Conservation (phyloP, 92 coral and sea anemone genomes). For the Parazoanthus atlanticus region DNA sequence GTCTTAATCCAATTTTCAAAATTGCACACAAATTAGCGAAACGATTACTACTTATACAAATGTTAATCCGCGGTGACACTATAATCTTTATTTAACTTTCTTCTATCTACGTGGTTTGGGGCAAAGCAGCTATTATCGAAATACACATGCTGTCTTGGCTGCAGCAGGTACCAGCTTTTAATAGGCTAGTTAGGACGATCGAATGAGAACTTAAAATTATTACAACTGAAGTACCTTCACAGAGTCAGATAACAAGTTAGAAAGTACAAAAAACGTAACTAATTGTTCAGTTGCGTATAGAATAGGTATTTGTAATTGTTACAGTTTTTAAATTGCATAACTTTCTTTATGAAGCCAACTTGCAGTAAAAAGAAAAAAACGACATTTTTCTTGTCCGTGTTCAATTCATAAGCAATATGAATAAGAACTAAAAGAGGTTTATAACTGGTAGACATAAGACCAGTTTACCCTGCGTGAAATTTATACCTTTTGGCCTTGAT, state of each 20-base stretch:
- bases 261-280: no score
- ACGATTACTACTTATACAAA: conserved; percentile 10
- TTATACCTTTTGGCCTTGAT: background rate
- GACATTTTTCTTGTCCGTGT: background rate
- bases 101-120: background rate
- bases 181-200: background rate
- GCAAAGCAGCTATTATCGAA: background rate
- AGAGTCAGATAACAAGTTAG: no score
- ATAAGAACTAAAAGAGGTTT: background rate
- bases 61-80: conserved; percentile 36
- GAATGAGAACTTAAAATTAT: background rate
- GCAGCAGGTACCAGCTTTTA: background rate
- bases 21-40: conserved; percentile 37
- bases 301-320: no score
- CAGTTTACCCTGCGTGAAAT: background rate
- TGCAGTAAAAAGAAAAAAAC: background rate
- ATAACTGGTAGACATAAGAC: background rate
- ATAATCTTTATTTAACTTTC: background rate
- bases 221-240: no score
- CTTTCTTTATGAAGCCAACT: no score
- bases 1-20: conserved; percentile 27
- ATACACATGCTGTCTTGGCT: background rate
- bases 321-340: no score
- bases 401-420: background rate
- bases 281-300: background rate